Base-by-base conservation (phyloP, 2,113 vertebrate species). In the Pholis gunnellus region DNA sequence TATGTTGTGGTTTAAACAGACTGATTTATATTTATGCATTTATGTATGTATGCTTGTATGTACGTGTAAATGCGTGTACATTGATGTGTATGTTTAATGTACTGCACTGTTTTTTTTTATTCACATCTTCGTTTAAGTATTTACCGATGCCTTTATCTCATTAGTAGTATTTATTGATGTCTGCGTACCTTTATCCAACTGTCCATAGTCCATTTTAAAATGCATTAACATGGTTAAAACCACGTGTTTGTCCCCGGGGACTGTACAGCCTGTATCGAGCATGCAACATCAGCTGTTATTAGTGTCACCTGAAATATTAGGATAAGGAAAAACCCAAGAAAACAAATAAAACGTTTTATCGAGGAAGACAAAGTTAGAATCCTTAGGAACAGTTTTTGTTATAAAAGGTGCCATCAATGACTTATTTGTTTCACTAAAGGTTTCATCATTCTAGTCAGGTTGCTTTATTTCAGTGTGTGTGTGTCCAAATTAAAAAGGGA, bases 1-100 rank as follows among this genome's bases (percentile, higher is more conserved):
- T 80, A 85, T 88, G 75, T 89, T 90, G 89, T 86, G 86, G 82
- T 88, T 87, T 86, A 82, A 86, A 90, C 78, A 29, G 56, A 75
- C 76, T 85, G 76, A 90, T 89, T 86, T 85, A 88, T 87, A 56
- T 82, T 88, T 81, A 90, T 79, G 57, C 18, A 84, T 83, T 40
- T 57, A 65, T 63, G 44, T 57, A 70, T 84, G 59, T 65, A 34
- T 34, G 66, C 31, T 34, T 79, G 36, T 31, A 44, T 44, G 6
- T 52, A 9, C 29, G 48, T 65, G 46, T 42, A 15, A 46, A 17
- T 66, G 5, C 20, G 7, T 52, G 52, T 5, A 20, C 7, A 66
- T 57, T 57, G 54, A 27, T 17, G 5, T 46, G 22, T 15, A 25
- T 59, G 48, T 54, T 72, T 59, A 4, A 50, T 63, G 63, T 25